Base-by-base conservation (phyloP, 2,888 invertebrate genomes). In the Chamaedrilus cognettii region DNA sequence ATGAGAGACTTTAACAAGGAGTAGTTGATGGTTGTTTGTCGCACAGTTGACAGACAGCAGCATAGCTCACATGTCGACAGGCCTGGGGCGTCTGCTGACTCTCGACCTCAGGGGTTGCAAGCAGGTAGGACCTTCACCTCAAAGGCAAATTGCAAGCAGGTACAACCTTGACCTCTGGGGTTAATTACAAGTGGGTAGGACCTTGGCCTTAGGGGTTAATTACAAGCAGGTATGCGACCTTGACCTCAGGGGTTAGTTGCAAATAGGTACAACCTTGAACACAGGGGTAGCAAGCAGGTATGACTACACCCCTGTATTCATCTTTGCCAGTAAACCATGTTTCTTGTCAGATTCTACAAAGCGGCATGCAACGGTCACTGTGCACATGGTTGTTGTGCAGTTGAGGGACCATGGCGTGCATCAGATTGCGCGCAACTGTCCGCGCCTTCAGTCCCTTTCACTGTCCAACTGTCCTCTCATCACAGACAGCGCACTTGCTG, bases 71-170 rank as follows among this genome's bases (percentile, higher is more conserved):
- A 64, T 82, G 52, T 78, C 80, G 2, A 65, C 77, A 19, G 77
- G 76, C 66, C 72, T 81, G 26, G 73, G 76, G 23, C 68, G 73
- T 30, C 74, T 81, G 23, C 78, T 80, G 65, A 74, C 74, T 7
- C 74, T 81, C 28, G 82, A 82, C 67, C 72, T 82, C 5, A 60
- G 81, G 49, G 82, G 82, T 0, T 79, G 79, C 67, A 81, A 81
- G 69, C 79, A 79, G 72, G 76, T 78, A 59, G 61, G 42, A 7
- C 7, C 19, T 42, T 42, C 7, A 42, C n/a, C n/a, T n/a, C n/a
- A n/a, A n/a, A n/a, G n/a, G n/a, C n/a, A n/a, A n/a, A n/a, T n/a
- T n/a, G n/a, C n/a, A n/a, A n/a, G n/a, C n/a, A n/a, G n/a, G n/a
- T n/a, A n/a, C n/a, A n/a, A n/a, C n/a, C n/a, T n/a, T n/a, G n/a